A percentile compares a stretch with the other conserved stretches of the same genome.
phyloP scores from a whole-genome alignment of 37 sponge, comb jelly and placozoan genomes.

The Halichondria panicea region DNA sequence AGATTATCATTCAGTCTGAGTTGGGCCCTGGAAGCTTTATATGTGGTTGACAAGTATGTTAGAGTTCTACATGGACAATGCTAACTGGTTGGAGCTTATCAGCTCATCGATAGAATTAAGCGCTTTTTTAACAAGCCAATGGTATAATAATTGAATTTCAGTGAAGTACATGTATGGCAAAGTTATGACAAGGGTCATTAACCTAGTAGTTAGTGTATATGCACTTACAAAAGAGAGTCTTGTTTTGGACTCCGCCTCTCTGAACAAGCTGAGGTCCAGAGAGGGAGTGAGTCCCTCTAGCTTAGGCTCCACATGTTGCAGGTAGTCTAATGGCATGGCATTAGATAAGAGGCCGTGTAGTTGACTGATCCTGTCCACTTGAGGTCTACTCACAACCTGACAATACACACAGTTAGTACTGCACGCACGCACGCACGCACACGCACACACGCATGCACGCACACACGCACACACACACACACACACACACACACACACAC shows the following conservation, averaged over 20 bases:
- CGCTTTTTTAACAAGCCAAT: too few species aligned
- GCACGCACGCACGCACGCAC: neutral
- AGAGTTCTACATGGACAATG: too few species aligned
- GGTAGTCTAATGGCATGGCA: conserved; percentile 18
- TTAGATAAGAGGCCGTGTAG: conserved; percentile 51
- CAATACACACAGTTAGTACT: neutral
- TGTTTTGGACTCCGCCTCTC: conserved; percentile 63
- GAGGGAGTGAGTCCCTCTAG: conserved; percentile 58
- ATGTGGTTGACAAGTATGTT: too few species aligned
- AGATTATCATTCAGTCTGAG: too few species aligned
- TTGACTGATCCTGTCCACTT: conserved; percentile 31
- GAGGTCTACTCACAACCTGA: neutral
- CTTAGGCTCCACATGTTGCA: conserved; percentile 30
- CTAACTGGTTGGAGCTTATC: too few species aligned
- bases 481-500: neutral
- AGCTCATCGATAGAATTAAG: too few species aligned
- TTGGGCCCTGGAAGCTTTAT: too few species aligned
- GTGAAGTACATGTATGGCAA: too few species aligned
- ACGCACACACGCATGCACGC: neutral
- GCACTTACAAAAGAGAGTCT: conserved; percentile 59
- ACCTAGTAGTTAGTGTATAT: too few species aligned
- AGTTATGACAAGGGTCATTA: too few species aligned
- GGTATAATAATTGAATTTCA: too few species aligned
- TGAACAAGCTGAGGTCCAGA: conserved; percentile 63
- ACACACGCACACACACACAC: neutral